phyloP scores from a whole-genome alignment of 2,797 vertebrate genomes.

The Hoplostethus atlanticus region DNA sequence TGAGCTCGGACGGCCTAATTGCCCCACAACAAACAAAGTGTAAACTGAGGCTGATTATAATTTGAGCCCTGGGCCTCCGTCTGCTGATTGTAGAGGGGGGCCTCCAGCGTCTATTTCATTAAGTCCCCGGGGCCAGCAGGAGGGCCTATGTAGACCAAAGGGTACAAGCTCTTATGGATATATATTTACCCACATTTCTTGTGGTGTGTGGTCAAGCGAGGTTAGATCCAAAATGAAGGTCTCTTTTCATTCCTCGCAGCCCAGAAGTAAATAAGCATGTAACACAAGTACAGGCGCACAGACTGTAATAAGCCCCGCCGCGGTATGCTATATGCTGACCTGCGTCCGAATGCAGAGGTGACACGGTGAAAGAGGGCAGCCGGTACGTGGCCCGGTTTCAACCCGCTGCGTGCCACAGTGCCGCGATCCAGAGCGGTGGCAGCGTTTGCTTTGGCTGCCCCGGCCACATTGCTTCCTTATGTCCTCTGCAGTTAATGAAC shows the following conservation, averaged over 20 bases:
- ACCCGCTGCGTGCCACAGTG: neutral
- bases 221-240: conserved; percentile 61
- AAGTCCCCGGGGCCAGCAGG: conserved; percentile 57
- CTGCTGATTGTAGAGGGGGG: conserved; percentile 67
- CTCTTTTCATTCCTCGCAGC: conserved; percentile 58
- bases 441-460: conserved; percentile 12
- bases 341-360: conserved; percentile 33
- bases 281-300: conserved; percentile 37
- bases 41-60: conserved; percentile 83
- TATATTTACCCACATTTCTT: conserved; percentile 78
- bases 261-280: conserved; percentile 61
- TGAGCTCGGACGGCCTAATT: conserved; percentile 75
- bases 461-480: conserved; percentile 26
- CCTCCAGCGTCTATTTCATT: conserved; percentile 71
- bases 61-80: conserved; percentile 69
- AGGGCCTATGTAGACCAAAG: conserved; percentile 34
- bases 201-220: conserved; percentile 70
- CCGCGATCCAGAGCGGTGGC: conserved; percentile 11
- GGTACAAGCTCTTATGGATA: conserved; percentile 59
- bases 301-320: conserved; percentile 41
- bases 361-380: conserved; percentile 29
- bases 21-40: conserved; percentile 82
- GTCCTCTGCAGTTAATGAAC: conserved; percentile 38
- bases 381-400: conserved; percentile 1
- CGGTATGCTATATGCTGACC: conserved; percentile 4